Evolutionary conservation across 2,888 invertebrate genomes (phyloP), one percentile per base, ranked within the genome.

Genomic region (Drosophila hamatofila): DNA sequence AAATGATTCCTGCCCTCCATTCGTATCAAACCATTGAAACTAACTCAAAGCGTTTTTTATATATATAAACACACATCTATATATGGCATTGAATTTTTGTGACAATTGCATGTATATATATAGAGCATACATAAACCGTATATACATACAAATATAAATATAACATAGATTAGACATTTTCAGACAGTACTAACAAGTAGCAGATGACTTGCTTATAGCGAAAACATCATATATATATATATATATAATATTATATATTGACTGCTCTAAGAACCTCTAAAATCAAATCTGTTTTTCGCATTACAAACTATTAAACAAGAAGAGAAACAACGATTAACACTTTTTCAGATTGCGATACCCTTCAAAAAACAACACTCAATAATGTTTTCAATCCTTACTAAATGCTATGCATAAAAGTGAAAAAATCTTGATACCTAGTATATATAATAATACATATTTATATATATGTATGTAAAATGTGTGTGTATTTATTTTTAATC

Each of bases 1-100:
- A 91, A 91, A 91, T 90, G 89, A 91, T 91, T 91, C 92, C 92
- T 92, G 91, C 91, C 91, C 91, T 91, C 90, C 90, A 90, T 87
- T 90, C 90, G 87, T 90, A 90, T 87, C 89, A 90, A 86, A 87
- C 84, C 73, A 90, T 77, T 82, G 70, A 87, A 87, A 79, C 77
- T 87, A 78, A 87, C 81, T 85, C 80, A 89, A 81, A 72, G 81
- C 71, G 88, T 88, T 85, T 86, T 84, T 82, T 86, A 86, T 84
- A 84, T 77, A 56, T 41, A 41, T 25, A 42, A 16, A 56, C 65
- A 74, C 81, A 54, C 54, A 54, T 51, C 49, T 49, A 83, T 72
- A 81, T 79, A 87, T 81, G 64, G 70, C 89, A 86, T 86, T 86
- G 87, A 71, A 82, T 88, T 85, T 83, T 83, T 80, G 70, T 86